Base-by-base conservation (phyloP, 2,113 vertebrate genomes). In the Sinocyclocheilus anophthalmus region DNA sequence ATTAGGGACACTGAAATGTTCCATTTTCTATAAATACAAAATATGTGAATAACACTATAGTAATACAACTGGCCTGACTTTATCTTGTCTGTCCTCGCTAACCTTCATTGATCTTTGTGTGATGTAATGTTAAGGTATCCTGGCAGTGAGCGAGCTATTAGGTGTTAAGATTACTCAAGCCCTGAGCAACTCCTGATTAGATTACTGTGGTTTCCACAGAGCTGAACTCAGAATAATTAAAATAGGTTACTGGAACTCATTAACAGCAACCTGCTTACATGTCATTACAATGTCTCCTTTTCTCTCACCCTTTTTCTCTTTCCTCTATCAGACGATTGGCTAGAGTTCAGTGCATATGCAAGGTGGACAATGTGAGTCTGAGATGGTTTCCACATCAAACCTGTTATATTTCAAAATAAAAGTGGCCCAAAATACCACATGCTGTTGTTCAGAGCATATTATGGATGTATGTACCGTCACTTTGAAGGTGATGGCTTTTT, bases 401-500 rank as follows among this genome's bases (percentile, higher is more conserved):
- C 26, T 30, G 57, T 5, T 65, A 63, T 12, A 13, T 14, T 65
- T 9, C 8, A 18, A 69, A 69, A 20, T 70, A 11, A 70, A 70
- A 70, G 18, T 70, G 30, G 67, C 30, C 7, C 16, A 37, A 37
- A 70, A 67, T 30, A 30, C 65, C 8, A 7, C 67, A 69, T 20
- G 30, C 30, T 4, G 30, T 70, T 70, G 33, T 37, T 20, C 14
- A 69, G 30, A 8, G 33, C 8, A 70, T 33, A 39, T 70, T 42
- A 42, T 72, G 69, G 20, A 42, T 42, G 13, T 24, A 50, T 90
- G 96, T 92, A 99, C 98, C 1, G 95, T 99, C 91, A 97, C 93
- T 96, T 98, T 99, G 92, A 95, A 98, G 83, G 97, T 99, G 91
- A 99, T 95, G 88, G 97, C 95, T 86, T 96, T 99, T 92, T 99